These are phyloP conservation scores for Dioctria linearis DNA, from an alignment of 2,888 invertebrate genomes.

Conservation along the genomic window DNA sequence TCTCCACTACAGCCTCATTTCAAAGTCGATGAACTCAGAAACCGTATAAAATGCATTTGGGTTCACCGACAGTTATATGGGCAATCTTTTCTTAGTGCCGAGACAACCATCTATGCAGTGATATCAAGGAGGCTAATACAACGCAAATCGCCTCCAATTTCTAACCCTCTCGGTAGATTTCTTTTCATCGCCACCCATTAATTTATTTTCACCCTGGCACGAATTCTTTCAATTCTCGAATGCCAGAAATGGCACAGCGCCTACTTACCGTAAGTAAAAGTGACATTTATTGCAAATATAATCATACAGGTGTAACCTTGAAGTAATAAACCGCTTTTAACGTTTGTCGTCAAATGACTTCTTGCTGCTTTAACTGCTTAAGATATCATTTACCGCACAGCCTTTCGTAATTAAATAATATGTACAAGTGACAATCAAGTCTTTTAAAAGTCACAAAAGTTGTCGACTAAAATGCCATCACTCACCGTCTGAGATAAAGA, in stretches of 20 bases:
- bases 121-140: neutral
- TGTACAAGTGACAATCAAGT: slow-evolving; percentile 44
- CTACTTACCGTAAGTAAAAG: slow-evolving; percentile 39
- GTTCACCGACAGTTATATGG: neutral
- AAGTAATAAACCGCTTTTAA: slow-evolving; percentile 41
- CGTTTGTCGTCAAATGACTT: slow-evolving; percentile 6
- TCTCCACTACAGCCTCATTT: neutral
- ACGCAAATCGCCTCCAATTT: neutral
- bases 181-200: neutral
- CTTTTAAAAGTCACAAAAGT: slow-evolving; percentile 36
- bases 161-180: neutral
- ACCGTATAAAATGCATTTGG: neutral
- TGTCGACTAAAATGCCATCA: slow-evolving; percentile 29
- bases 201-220: neutral
- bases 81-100: too few relatives aligned
- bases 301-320: slow-evolving; percentile 45
- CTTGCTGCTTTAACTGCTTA: slow-evolving; percentile 27
- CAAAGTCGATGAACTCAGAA: slow-evolving; percentile 1
- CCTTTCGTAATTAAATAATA: slow-evolving; percentile 37
- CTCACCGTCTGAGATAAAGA: slow-evolving; percentile 3
- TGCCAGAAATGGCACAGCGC: slow-evolving; percentile 16
- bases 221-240: neutral
- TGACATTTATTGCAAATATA: slow-evolving; percentile 45
- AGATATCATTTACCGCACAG: slow-evolving; percentile 13
- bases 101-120: neutral